Conservation (phyloP, 2,888 invertebrate genomes). For the Macaria notata region DNA sequence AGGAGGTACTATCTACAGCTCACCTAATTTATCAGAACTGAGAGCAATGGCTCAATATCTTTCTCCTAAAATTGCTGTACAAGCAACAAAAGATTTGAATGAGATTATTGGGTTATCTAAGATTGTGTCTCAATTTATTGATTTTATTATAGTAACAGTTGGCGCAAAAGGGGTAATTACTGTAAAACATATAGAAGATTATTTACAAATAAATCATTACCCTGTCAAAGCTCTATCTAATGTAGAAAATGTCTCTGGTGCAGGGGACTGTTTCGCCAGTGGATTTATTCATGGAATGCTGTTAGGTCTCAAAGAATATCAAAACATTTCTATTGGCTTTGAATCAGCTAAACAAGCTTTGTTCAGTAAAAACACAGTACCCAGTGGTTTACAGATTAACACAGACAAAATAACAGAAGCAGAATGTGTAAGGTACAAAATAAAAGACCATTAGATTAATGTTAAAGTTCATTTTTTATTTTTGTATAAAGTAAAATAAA, state of each 20-base stretch:
- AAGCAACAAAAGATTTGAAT: constrained; percentile 35
- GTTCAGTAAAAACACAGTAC: constrained; percentile 83
- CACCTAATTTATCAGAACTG: constrained; percentile 92
- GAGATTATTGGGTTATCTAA: constrained; percentile 55
- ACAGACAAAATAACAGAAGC: constrained; percentile 12
- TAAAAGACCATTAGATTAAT: constrained; percentile 1
- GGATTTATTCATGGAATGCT: constrained; percentile 86
- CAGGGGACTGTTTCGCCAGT: constrained; percentile 89
- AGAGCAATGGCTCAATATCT: constrained; percentile 84
- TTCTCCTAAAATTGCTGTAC: constrained; percentile 44
- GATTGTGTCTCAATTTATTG: constrained; percentile 71
- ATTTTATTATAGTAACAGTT: constrained; percentile 84
- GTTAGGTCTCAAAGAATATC: constrained; percentile 75
- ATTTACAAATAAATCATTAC: constrained; percentile 54
- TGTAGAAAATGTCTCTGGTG: constrained; percentile 90
- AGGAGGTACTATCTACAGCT: constrained; percentile 83
- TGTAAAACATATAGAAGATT: constrained; percentile 40
- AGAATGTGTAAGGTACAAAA: constrained; percentile 15
- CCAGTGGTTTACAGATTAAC: constrained; percentile 40
- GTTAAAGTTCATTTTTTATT: neutral
- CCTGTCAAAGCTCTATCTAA: constrained; percentile 56
- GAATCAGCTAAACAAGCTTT: constrained; percentile 84
- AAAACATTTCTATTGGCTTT: constrained; percentile 84
- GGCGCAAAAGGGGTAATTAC: constrained; percentile 83
- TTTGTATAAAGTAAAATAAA: neutral